Evolutionary conservation across 2,113 vertebrate species (phyloP), one percentile per base, ranked within the genome.

Genomic region (Centropus bengalensis): DNA sequence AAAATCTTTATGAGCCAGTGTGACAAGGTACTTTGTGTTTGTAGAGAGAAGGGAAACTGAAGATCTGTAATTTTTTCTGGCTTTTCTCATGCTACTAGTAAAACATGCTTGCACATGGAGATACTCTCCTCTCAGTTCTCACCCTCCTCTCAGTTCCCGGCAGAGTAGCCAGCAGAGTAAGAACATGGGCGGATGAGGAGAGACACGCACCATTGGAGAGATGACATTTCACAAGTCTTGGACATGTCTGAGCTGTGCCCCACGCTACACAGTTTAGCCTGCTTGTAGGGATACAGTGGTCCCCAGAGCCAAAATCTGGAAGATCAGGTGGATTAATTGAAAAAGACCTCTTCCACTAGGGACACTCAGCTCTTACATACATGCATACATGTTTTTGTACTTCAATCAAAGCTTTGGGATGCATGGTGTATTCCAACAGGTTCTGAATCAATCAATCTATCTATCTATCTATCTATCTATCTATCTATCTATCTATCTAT

Each of bases 1-100:
- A n/a, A 83, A 92, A 80, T 66, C 55, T 89, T 86, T 71, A 78
- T 54, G 33, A 94, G 78, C 68, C 49, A 81, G 13, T 10, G 24
- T 64, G 76, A 92, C 42, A 83, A 80, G 67, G 63, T 80, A 73
- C 47, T 82, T 77, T 28, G n/a, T 67, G 80, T 44, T 77, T 62
- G 28, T 6, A 60, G 12, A 15, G 45, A 78, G 44, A 73, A 49
- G 45, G 68, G 86, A 81, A 70, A 15, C 3, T 14, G 56, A 80
- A 82, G 23, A 59, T 14, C 32, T 70, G 28, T 47, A 4, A 22
- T 52, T 33, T 77, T 89, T 91, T 9, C 51, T 45, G 49, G 19
- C 10, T 67, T 70, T 88, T 86, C 32, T 71, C 74, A 42, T 7
- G 22, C 32, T 74, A 59, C 79, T 47, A 60, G 16, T 59, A 62